Percentiles rank a stretch among this genome's conserved stretches.
These are phyloP conservation scores for Cladopsammia gracilis DNA, from an alignment of 64 coral and sea anemone species.

Conservation along the genomic window DNA sequence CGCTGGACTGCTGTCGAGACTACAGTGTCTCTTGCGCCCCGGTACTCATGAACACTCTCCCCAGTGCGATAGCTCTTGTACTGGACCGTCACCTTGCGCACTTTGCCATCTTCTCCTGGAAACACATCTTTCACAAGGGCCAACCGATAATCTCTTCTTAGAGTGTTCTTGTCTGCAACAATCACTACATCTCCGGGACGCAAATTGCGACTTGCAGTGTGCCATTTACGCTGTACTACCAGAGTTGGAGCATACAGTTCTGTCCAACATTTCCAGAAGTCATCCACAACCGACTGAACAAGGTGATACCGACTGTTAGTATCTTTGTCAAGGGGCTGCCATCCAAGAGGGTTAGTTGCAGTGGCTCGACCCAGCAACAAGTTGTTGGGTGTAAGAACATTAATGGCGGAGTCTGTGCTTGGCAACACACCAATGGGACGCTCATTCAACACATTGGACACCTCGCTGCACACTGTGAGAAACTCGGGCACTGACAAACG, in stretches of 20 bases:
- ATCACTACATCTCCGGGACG: conserved; percentile 79
- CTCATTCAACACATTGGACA: conserved; percentile 76
- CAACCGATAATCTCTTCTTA: conserved; percentile 71
- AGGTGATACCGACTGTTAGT: conserved; percentile 26
- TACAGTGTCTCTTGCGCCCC: conserved; percentile 69
- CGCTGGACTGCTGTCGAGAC: conserved; percentile 78
- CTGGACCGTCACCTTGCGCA: conserved; percentile 67
- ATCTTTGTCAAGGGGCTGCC: conserved; percentile 48
- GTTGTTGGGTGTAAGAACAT: conserved; percentile 70
- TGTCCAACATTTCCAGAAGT: conserved; percentile 69
- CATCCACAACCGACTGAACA: conserved; percentile 54
- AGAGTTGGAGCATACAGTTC: conserved; percentile 76
- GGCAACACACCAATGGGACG: conserved; percentile 49
- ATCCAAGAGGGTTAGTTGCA: conserved; percentile 58
- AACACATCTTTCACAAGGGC: conserved; percentile 80
- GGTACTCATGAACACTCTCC: conserved; percentile 60
- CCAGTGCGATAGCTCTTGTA: conserved; percentile 83
- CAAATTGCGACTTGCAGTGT: conserved; percentile 67
- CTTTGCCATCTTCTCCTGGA: conserved; percentile 71
- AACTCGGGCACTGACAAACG: conserved; percentile 62
- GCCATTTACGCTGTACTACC: too few species aligned
- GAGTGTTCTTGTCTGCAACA: conserved; percentile 79
- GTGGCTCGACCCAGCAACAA: conserved; percentile 67
- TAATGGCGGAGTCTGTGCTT: conserved; percentile 48
- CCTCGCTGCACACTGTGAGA: too few species aligned